These are phyloP conservation scores for Pogonognathellus flavescens DNA, from an alignment of 1,140 invertebrate species.

Conservation along the genomic window DNA sequence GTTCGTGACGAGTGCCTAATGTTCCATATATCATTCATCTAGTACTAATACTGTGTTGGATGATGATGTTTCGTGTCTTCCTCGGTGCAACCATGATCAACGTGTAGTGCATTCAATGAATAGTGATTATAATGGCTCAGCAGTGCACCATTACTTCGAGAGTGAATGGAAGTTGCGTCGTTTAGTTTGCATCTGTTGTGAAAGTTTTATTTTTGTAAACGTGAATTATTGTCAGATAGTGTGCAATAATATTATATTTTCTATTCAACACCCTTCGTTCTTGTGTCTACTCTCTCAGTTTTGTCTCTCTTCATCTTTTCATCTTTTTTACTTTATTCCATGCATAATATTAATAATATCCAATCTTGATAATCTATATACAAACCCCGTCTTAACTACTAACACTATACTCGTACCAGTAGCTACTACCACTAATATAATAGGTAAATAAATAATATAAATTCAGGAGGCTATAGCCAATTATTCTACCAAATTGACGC, in stretches of 20 bases:
- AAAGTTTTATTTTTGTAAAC: conserved; percentile 60
- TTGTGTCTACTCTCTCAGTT: background rate
- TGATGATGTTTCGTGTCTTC: conserved; percentile 36
- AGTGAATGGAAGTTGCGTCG: conserved; percentile 51
- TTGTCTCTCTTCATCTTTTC: conserved; percentile 23
- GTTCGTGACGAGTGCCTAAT: conserved; percentile 25
- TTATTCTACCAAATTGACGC: no score
- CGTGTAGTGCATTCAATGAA: conserved; percentile 45
- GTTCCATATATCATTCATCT: conserved; percentile 37
- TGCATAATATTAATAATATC: no score
- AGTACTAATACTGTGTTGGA: background rate
- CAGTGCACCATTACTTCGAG: conserved; percentile 50
- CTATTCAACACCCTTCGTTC: conserved; percentile 48
- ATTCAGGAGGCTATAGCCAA: background rate
- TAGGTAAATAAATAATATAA: background rate
- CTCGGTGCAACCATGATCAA: conserved; percentile 43
- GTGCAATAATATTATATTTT: conserved; percentile 57
- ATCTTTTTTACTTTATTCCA: background rate
- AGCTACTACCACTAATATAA: background rate
- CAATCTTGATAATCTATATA: no score
- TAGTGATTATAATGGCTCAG: conserved; percentile 43
- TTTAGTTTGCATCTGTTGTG: conserved; percentile 58
- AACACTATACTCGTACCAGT: background rate
- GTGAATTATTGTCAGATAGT: conserved; percentile 58
- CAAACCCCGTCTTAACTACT: background rate